phyloP scores from a whole-genome alignment of 2,113 vertebrate species.

The Chaetura pelagica region DNA sequence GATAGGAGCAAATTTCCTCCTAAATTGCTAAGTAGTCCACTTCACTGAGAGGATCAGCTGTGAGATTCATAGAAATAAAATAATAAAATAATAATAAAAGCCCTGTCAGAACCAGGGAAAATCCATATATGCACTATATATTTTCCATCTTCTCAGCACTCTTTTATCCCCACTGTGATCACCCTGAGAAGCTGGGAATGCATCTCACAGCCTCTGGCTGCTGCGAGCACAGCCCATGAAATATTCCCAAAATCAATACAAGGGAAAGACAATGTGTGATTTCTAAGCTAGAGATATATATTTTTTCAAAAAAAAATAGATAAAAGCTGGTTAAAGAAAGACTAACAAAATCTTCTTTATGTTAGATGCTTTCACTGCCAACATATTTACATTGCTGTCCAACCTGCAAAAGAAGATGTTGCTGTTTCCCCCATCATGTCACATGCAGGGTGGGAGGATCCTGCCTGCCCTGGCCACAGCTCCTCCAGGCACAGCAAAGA shows the following conservation, averaged over 20 bases:
- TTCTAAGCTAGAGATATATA: background rate
- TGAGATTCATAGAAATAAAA: background rate
- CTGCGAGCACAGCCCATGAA: background rate
- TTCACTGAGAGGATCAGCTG: background rate
- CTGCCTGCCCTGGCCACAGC: background rate
- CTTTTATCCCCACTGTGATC: background rate
- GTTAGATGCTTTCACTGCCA: rapidly evolving
- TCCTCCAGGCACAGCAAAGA: background rate
- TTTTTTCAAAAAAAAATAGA: background rate
- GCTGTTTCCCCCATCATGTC: rapidly evolving
- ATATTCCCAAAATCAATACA: background rate
- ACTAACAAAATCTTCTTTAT: background rate
- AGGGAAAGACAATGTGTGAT: background rate
- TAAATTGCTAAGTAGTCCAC: background rate
- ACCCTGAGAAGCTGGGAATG: background rate
- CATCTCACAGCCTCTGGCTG: background rate
- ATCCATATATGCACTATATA: background rate
- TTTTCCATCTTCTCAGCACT: background rate
- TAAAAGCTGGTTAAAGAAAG: background rate
- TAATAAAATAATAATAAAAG: background rate
- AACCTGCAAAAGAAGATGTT: background rate
- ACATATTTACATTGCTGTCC: background rate
- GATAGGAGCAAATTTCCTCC: background rate
- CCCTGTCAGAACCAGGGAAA: background rate
- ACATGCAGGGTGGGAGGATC: background rate